Conservation (phyloP, 1,140 invertebrate genomes). For the Tribolium castaneum region DNA sequence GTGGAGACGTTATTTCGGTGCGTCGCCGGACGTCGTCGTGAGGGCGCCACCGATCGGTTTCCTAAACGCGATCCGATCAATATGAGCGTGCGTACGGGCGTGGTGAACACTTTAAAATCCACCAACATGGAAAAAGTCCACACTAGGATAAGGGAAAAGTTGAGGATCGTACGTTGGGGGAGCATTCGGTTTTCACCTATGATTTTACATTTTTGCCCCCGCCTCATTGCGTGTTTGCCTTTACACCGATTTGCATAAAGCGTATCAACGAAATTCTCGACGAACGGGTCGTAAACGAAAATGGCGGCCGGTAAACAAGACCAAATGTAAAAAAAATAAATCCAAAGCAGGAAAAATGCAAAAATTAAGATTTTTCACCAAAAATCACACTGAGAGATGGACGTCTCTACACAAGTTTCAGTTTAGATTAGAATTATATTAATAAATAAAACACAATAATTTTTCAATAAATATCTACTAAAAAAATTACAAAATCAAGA, state of each 20-base stretch:
- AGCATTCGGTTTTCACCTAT: not conserved
- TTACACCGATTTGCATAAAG: not conserved
- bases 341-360: too few relatives aligned
- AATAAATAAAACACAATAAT: too few relatives aligned
- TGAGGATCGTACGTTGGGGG: not conserved
- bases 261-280: conserved; percentile 1
- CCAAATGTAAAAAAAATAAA: not conserved
- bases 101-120: conserved; percentile 47
- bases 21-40: conserved; percentile 51
- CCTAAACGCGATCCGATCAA: conserved; percentile 51
- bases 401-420: too few relatives aligned
- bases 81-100: conserved; percentile 57
- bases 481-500: too few relatives aligned
- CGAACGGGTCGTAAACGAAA: not conserved
- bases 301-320: not conserved
- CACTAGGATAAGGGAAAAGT: not conserved
- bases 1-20: conserved; percentile 52
- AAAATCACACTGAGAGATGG: too few relatives aligned
- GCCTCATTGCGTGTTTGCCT: conserved; percentile 1
- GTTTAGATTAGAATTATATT: too few relatives aligned
- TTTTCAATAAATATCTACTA: too few relatives aligned
- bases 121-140: conserved; percentile 29
- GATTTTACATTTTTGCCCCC: conserved; percentile 4
- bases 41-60: conserved; percentile 47
- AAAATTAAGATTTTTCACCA: too few relatives aligned